phyloP scores from a whole-genome alignment of 2,888 invertebrate genomes.

The Lithophane socia region DNA sequence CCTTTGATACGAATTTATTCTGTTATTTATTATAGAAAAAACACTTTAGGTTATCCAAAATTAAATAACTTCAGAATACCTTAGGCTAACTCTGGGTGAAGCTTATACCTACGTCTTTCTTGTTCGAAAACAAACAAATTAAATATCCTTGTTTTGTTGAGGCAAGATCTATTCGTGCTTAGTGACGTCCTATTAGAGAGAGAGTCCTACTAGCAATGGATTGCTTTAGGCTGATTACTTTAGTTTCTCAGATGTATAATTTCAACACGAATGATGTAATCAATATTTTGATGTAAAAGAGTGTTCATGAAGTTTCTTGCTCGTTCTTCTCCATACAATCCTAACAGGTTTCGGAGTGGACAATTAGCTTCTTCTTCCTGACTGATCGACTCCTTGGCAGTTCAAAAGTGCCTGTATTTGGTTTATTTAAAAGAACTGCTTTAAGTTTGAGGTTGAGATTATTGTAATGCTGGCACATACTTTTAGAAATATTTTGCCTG shows the following conservation, averaged over 20 bases:
- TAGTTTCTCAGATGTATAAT: neutral
- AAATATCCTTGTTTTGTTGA: neutral
- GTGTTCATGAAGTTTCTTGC: neutral
- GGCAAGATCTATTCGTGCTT: neutral
- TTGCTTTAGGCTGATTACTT: neutral
- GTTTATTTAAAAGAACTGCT: neutral
- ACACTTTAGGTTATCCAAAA: neutral
- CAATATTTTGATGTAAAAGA: neutral
- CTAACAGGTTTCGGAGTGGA: neutral
- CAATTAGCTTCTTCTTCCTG: neutral
- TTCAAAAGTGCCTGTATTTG: neutral
- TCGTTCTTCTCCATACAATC: neutral
- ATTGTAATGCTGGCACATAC: neutral
- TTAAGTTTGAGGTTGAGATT: neutral
- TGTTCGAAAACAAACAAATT: slow-evolving; percentile 5
- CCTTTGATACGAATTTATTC: slow-evolving; percentile 22
- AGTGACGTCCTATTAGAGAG: neutral
- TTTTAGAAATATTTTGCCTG: neutral
- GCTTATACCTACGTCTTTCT: neutral
- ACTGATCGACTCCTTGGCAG: neutral
- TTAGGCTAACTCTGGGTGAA: neutral
- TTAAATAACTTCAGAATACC: neutral
- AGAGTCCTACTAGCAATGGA: neutral
- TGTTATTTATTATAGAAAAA: neutral
- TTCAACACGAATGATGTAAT: neutral